Base-by-base conservation (phyloP, 2,888 invertebrate species). In the Drosophila paranaensis region DNA sequence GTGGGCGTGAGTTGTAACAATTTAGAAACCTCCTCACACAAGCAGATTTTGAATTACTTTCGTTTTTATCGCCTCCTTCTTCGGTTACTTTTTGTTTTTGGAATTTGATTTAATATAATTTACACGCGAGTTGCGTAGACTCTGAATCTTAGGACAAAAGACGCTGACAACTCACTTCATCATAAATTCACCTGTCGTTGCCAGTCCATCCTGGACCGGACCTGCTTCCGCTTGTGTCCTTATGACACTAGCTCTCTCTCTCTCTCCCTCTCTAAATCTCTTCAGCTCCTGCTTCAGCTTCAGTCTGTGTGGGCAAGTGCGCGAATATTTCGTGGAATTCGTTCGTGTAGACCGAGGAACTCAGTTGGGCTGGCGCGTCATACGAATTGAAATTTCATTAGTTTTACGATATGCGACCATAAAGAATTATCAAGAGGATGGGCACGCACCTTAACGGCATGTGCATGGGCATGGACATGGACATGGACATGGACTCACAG, bases 111-210 rank as follows among this genome's bases (percentile, higher is more conserved):
- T 64, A 75, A 80, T 80, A 77, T 77, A 80, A 85, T 80, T 88
- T 85, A 83, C 73, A 84, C 87, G 78, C 74, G 81, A 73, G 82
- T 16, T 76, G 89, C 89, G 88, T 84, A 87, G 89, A 27, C 46
- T 14, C 14, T 8, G 46, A 27, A n/a, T 37, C 55, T 14, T 62
- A 40, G 64, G 43, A 70, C 64, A 62, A 74, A 66, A 61, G 63
- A 60, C 71, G 89, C 82, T 89, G 89, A 89, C 79, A 82, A 71
- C 68, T 90, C 76, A 83, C 84, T 90, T 90, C 85, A 90, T 89
- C 84, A 90, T 90, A 89, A 90, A 89, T 89, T 89, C 89, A 90
- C 89, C 82, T 83, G 90, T 89, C 88, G 90, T 90, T 86, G 67
- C 71, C 64, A 74, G 88, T 72, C 72, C 74, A 82, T 81, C 71